Base-by-base conservation (phyloP, 2,888 invertebrate genomes). In the Parasteatoda lunata region DNA sequence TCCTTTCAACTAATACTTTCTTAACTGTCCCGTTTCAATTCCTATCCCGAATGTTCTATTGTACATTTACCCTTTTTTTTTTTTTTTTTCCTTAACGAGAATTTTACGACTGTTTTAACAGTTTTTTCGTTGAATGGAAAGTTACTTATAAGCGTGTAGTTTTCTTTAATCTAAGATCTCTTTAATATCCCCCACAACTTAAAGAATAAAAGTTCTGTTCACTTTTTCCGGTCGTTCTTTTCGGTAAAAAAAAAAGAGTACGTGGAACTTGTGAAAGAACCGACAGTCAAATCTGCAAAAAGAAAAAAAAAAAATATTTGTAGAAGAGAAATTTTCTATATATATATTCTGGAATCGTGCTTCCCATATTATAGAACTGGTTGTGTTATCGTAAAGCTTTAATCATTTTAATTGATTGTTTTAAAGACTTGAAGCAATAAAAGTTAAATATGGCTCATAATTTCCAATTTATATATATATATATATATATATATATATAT, bases 331-430 rank as follows among this genome's bases (percentile, higher is more conserved):
- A 0, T 30, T 30, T 30, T 30, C 2, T 30, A 1, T 30, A 30
- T 30, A 30, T 30, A 30, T 30, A 30, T 30, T 30, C 30, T 1
- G 2, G 30, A 30, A 30, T 30, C 30, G 30, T 30, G 30, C 30
- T 30, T 30, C 30, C 30, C 30, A 30, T 30, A 30, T 30, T 48
- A 76, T 11, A 49, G 66, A 68, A 77, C 45, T 68, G 68, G 66
- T 15, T 77, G 64, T 77, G 68, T 77, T 77, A 77, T 68, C 68
- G 47, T 5, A 52, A 9, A n/a, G 9, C 70, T 70, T 78, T 70
- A 69, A 70, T 78, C 78, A 78, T 48, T 78, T 78, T 78, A 78
- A 78, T 70, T 52, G 69, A 70, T 78, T 78, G 78, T 78, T 78
- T 78, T 54, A 59, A 78, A 59, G 70, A 69, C 48, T 9, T 59